These are phyloP conservation scores for Itoplectis maculator DNA, from an alignment of 2,888 invertebrate species.

Conservation along the genomic window DNA sequence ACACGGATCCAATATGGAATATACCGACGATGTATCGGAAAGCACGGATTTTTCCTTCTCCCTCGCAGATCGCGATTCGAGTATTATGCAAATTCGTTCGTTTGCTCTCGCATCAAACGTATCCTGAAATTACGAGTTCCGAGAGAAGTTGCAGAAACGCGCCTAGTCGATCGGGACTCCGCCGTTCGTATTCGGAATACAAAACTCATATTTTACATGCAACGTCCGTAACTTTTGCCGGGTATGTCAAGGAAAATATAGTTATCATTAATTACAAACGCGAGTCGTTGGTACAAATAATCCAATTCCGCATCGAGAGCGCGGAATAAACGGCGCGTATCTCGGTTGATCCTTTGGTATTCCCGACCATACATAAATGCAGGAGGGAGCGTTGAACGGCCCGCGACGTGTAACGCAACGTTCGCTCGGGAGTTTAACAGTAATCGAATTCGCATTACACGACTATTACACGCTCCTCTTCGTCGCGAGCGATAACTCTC, in stretches of 20 bases:
- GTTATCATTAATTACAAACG: constrained; percentile 64
- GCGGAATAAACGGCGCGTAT: constrained; percentile 20
- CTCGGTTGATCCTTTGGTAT: constrained; percentile 51
- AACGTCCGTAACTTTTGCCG: background rate
- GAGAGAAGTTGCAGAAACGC: background rate
- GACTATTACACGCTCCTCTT: constrained; percentile 60
- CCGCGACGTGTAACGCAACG: constrained; percentile 53
- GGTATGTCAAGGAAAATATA: constrained; percentile 39
- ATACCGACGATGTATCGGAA: no score
- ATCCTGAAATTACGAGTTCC: constrained; percentile 12
- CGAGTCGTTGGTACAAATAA: constrained; percentile 62
- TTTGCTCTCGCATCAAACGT: background rate
- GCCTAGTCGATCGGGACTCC: background rate
- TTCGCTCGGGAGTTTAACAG: constrained; percentile 55
- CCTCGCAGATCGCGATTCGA: background rate
- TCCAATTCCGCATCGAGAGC: constrained; percentile 64
- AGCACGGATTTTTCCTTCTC: no score
- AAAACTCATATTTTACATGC: constrained; percentile 38
- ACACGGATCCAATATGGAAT: constrained; percentile 36
- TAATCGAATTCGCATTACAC: constrained; percentile 66
- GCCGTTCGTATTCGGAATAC: constrained; percentile 26
- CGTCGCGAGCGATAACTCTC: constrained; percentile 58
- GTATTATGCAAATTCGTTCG: background rate
- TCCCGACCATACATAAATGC: constrained; percentile 65
- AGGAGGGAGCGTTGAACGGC: constrained; percentile 50